phyloP scores from a whole-genome alignment of 2,797 vertebrate species.

The Parauchenoglanis punctatus region DNA sequence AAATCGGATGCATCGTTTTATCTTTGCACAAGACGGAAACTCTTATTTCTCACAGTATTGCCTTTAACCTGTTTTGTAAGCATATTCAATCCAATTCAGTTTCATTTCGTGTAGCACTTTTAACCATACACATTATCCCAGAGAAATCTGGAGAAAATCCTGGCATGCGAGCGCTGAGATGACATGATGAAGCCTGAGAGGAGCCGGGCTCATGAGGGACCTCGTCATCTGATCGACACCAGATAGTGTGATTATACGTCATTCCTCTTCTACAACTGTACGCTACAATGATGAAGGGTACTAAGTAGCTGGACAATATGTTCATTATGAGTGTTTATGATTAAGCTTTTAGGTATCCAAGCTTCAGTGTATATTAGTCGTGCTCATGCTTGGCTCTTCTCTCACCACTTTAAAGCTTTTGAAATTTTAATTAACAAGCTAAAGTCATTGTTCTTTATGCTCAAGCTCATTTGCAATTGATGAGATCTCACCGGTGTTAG shows the following conservation, averaged over 20 bases:
- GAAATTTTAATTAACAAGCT: constrained; percentile 53
- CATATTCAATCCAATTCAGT: neutral
- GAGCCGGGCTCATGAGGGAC: neutral
- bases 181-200: neutral
- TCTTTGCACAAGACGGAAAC: neutral
- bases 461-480: constrained; percentile 30
- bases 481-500: constrained; percentile 43
- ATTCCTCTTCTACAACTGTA: neutral
- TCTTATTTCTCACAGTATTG: neutral
- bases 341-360: neutral
- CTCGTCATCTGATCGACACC: neutral
- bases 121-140: neutral
- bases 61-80: neutral
- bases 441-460: constrained; percentile 28
- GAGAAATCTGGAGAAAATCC: neutral
- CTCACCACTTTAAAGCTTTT: constrained; percentile 24
- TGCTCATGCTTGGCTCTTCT: neutral
- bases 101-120: neutral
- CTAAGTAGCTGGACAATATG: neutral
- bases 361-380: neutral
- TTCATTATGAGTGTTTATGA: neutral
- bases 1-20: neutral
- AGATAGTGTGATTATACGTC: neutral
- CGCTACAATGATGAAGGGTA: neutral
- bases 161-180: neutral